A percentile compares a stretch with the other conserved stretches of the same genome.
phyloP scores from a whole-genome alignment of 2,113 vertebrate species.

The Oncorhynchus gorbuscha region DNA sequence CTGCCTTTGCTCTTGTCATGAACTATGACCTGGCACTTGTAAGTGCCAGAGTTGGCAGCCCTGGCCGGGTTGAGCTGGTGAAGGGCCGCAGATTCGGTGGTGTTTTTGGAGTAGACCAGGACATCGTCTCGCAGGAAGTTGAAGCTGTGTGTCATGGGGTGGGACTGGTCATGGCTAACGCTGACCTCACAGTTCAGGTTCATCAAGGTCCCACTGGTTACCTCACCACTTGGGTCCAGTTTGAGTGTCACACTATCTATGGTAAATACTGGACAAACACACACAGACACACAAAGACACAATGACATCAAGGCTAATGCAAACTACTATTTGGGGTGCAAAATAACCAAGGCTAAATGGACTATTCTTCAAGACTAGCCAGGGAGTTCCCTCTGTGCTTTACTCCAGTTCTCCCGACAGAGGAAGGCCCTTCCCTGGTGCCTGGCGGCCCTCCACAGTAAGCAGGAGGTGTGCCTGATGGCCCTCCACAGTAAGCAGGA shows the following conservation, averaged over 20 bases:
- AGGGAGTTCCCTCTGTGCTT: slow-evolving; percentile 5
- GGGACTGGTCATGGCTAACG: slow-evolving; percentile 51
- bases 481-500: too few species aligned
- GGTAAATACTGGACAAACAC: slow-evolving; percentile 50
- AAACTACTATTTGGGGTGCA: too few species aligned
- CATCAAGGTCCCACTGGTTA: slow-evolving; percentile 59
- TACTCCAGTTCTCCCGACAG: background rate
- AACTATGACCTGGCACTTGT: slow-evolving; percentile 62
- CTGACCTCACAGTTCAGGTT: slow-evolving; percentile 53
- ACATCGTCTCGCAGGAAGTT: slow-evolving; percentile 41
- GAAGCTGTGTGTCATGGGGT: slow-evolving; percentile 48
- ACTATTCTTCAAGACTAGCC: background rate
- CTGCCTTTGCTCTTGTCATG: slow-evolving; percentile 40
- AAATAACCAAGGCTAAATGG: too few species aligned
- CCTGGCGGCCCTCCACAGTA: background rate
- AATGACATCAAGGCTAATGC: too few species aligned
- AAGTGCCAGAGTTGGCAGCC: slow-evolving; percentile 64
- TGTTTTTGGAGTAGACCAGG: slow-evolving; percentile 36
- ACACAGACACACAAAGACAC: slow-evolving; percentile 3
- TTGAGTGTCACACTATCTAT: slow-evolving; percentile 58
- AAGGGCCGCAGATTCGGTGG: background rate
- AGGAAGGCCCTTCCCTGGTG: slow-evolving; percentile 5
- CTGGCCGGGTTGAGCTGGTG: slow-evolving; percentile 56
- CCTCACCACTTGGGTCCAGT: slow-evolving; percentile 45
- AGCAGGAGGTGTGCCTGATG: background rate